Evolutionary conservation across 2,888 invertebrate species (phyloP).

Genomic region (Odiellus spinosus): DNA sequence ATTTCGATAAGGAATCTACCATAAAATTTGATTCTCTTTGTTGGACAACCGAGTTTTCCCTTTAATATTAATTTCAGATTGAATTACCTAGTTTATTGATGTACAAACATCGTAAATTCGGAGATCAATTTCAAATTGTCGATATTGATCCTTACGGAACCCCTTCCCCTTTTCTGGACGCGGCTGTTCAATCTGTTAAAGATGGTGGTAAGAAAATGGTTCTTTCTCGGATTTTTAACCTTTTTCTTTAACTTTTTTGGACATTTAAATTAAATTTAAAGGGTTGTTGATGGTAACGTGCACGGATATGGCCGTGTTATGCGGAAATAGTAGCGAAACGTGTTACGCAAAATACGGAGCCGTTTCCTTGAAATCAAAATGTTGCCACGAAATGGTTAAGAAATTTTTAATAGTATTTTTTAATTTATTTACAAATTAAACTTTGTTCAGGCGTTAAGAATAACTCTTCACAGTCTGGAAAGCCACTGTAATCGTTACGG

Average conservation of each 20-base stretch:
- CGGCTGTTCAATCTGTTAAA: slow-evolving; percentile 47
- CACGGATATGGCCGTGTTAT: slow-evolving; percentile 91
- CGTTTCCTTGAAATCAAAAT: slow-evolving; percentile 62
- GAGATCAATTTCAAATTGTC: slow-evolving; percentile 63
- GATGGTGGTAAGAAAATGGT: slow-evolving; percentile 27
- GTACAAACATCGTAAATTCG: slow-evolving; percentile 52
- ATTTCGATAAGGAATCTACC: no score
- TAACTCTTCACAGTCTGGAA: slow-evolving; percentile 76
- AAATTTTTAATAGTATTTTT: no score
- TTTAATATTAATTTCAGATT: no score
- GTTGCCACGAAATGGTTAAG: slow-evolving; percentile 83
- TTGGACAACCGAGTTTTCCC: no score
- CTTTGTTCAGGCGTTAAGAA: slow-evolving; percentile 58
- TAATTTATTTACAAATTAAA: background rate
- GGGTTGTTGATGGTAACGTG: slow-evolving; percentile 87
- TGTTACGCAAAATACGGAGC: slow-evolving; percentile 87
- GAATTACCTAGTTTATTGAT: slow-evolving; percentile 66
- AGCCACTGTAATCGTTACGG: slow-evolving; percentile 83
- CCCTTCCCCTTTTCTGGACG: slow-evolving; percentile 77
- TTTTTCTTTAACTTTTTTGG: slow-evolving; percentile 2
- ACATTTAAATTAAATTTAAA: slow-evolving; percentile 25
- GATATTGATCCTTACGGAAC: slow-evolving; percentile 97
- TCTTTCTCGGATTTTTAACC: background rate
- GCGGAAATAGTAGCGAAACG: slow-evolving; percentile 88
- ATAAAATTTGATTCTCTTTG: no score